Conservation (phyloP, 2,113 vertebrate genomes). For the Percopsis transmontana region DNA sequence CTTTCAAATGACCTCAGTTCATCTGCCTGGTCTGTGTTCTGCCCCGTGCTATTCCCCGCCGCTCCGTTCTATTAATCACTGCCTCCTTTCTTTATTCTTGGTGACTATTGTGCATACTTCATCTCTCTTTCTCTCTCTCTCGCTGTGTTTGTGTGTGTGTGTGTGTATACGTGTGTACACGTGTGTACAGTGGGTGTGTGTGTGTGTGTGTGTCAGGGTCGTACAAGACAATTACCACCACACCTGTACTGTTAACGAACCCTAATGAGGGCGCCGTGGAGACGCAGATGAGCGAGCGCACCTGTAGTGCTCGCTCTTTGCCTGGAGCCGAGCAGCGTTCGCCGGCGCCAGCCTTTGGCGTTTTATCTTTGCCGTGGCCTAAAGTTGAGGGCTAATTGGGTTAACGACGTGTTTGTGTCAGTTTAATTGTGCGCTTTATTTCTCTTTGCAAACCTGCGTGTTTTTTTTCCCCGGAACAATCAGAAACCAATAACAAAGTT, state of each 20-base stretch:
- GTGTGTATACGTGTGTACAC: constrained; percentile 6
- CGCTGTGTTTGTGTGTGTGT: constrained; percentile 14
- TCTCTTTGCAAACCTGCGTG: constrained; percentile 35
- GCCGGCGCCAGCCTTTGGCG: constrained; percentile 48
- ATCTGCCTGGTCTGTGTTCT: constrained; percentile 30
- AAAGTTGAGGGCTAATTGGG: constrained; percentile 55
- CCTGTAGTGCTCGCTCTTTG: constrained; percentile 57
- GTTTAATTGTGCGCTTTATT: constrained; percentile 54
- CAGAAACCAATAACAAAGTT: constrained; percentile 28
- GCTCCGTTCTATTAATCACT: constrained; percentile 44
- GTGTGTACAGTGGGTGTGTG: not conserved
- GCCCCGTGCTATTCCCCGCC: constrained; percentile 34
- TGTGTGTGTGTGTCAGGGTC: constrained; percentile 43
- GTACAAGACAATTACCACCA: constrained; percentile 58
- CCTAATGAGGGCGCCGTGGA: constrained; percentile 69
- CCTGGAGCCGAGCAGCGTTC: constrained; percentile 48
- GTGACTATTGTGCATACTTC: not conserved
- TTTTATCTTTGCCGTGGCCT: constrained; percentile 40
- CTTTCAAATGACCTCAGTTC: constrained; percentile 53
- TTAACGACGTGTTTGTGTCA: constrained; percentile 50
- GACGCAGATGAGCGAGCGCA: constrained; percentile 65
- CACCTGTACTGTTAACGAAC: constrained; percentile 74
- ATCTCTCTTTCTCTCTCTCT: not conserved
- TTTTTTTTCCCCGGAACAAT: constrained; percentile 1
- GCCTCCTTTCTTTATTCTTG: constrained; percentile 10